Percentiles rank a stretch among this genome's conserved stretches.
Evolutionary conservation across 2,797 vertebrate genomes (phyloP).

Genomic region (Phoxinus dragarum): DNA sequence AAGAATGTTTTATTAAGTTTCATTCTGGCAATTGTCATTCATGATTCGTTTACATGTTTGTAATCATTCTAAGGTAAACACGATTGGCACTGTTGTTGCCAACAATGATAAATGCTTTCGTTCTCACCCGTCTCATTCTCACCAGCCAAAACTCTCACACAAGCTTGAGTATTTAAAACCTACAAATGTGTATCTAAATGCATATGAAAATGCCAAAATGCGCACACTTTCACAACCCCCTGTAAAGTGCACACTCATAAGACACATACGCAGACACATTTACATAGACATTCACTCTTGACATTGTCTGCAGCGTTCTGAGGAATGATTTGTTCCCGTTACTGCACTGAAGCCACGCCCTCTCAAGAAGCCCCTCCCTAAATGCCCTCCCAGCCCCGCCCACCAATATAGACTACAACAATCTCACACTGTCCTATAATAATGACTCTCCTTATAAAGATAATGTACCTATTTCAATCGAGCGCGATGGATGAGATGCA

Average conservation of each 20-base stretch:
- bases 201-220: slow-evolving; percentile 78
- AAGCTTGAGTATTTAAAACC: slow-evolving; percentile 80
- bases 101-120: slow-evolving; percentile 84
- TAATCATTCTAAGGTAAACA: slow-evolving; percentile 86
- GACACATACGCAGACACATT: slow-evolving; percentile 50
- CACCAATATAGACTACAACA: slow-evolving; percentile 28
- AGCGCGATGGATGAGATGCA: slow-evolving; percentile 14
- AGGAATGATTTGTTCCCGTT: slow-evolving; percentile 14
- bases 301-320: slow-evolving; percentile 42
- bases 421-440: slow-evolving; percentile 26
- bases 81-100: slow-evolving; percentile 82
- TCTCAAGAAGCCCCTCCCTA: neutral
- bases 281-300: slow-evolving; percentile 48
- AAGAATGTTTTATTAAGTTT: slow-evolving; percentile 73
- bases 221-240: slow-evolving; percentile 59
- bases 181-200: slow-evolving; percentile 77
- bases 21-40: slow-evolving; percentile 74
- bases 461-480: slow-evolving; percentile 29
- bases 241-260: slow-evolving; percentile 52
- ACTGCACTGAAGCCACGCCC: slow-evolving; percentile 22
- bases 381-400: neutral
- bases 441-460: slow-evolving; percentile 28
- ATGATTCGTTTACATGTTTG: slow-evolving; percentile 73
- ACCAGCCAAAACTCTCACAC: slow-evolving; percentile 20
- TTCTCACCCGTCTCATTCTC: slow-evolving; percentile 50